These are phyloP conservation scores for Xylota sylvarum DNA, from an alignment of 2,888 invertebrate genomes.

Conservation along the genomic window DNA sequence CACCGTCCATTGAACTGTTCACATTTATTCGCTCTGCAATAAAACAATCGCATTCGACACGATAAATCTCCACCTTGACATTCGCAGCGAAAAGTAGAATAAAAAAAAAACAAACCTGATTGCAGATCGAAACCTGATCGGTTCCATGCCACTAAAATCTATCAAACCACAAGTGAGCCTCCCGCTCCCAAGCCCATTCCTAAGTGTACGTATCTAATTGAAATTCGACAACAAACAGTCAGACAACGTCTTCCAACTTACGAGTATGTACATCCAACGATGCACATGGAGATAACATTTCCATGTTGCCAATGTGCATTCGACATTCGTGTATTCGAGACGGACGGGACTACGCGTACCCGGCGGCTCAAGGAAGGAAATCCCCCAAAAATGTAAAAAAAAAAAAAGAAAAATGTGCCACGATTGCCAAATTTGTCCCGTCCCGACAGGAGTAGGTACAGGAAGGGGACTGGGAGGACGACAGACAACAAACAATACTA, in stretches of 20 bases:
- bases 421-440: slow-evolving; percentile 70
- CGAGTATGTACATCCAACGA: slow-evolving; percentile 56
- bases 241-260: slow-evolving; percentile 40
- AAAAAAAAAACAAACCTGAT: background rate
- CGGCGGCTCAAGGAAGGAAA: slow-evolving; percentile 69
- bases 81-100: background rate
- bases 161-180: slow-evolving; percentile 5
- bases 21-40: slow-evolving; percentile 15
- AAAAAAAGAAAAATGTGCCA: slow-evolving; percentile 38
- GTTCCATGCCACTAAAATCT: slow-evolving; percentile 34
- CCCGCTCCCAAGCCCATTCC: slow-evolving; percentile 5
- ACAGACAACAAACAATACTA: slow-evolving; percentile 73
- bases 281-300: slow-evolving; percentile 66
- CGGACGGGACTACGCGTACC: slow-evolving; percentile 35
- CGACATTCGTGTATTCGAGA: slow-evolving; percentile 47
- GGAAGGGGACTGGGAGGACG: slow-evolving; percentile 25
- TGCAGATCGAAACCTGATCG: slow-evolving; percentile 57
- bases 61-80: slow-evolving; percentile 62
- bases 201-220: slow-evolving; percentile 63
- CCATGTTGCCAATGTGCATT: slow-evolving; percentile 50
- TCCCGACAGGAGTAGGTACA: background rate
- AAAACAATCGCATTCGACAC: slow-evolving; percentile 50
- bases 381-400: slow-evolving; percentile 48
- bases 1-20: slow-evolving; percentile 57
- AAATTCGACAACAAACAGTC: slow-evolving; percentile 71